phyloP scores from a whole-genome alignment of 2,113 vertebrate species.

The Suricata suricatta region DNA sequence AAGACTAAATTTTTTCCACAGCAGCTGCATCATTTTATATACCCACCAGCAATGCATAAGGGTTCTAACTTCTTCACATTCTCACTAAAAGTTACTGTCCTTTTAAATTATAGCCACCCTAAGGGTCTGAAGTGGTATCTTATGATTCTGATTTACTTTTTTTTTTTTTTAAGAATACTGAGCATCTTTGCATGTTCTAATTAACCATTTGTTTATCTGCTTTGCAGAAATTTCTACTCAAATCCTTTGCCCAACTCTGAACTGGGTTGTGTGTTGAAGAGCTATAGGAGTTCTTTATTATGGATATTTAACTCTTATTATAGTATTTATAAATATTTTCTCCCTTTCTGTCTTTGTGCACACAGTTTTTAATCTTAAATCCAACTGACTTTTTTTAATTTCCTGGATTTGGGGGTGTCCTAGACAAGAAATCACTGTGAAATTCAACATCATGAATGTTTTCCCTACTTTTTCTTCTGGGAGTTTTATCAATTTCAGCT shows the following conservation, averaged over 20 bases:
- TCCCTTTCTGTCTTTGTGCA: neutral
- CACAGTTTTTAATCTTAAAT: neutral
- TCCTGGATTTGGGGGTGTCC: neutral
- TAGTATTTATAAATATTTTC: neutral
- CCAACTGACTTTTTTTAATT: neutral
- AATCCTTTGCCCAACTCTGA: neutral
- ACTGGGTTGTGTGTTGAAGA: neutral
- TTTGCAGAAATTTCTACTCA: neutral
- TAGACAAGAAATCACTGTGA: neutral
- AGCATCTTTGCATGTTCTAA: neutral
- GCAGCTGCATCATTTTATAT: neutral
- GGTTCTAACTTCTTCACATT: neutral
- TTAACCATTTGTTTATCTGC: neutral
- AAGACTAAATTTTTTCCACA: neutral
- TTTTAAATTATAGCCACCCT: neutral
- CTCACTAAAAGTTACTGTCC: neutral
- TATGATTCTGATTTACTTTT: neutral
- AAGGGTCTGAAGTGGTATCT: neutral
- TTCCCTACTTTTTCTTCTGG: neutral
- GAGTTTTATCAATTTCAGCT: neutral
- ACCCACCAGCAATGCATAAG: neutral
- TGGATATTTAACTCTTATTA: neutral
- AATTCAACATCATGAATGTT: neutral
- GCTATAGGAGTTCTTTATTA: neutral
- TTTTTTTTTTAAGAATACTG: neutral